Base-by-base conservation (phyloP, 2,888 invertebrate species). In the Nomada ferruginata region DNA sequence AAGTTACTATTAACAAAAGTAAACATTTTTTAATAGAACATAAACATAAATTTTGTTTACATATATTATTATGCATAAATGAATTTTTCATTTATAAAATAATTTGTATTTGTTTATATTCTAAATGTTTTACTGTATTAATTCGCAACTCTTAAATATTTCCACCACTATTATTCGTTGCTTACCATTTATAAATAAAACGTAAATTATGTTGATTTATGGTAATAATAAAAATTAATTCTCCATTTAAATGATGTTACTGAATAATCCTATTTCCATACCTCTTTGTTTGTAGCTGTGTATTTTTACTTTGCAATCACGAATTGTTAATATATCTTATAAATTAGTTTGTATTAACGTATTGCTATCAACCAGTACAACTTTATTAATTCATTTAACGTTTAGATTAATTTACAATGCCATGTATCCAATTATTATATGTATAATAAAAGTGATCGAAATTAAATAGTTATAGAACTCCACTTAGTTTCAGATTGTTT, bases 381-480 rank as follows among this genome's bases (percentile, higher is more conserved):
- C n/a, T 55, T 69, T 64, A 36, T 26, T 23, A 23, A 26, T 57
- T 26, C n/a, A 64, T 20, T 42, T 23, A 57, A 36, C 15, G 20
- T 66, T 57, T 63, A 50, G 64, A 64, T 61, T 44, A 64, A 69
- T 69, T 64, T 69, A 70, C 18, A 55, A 76, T 36, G 44, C 52
- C 50, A 36, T 65, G 23, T 20, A 50, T 50, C 15, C 29, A 47
- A 42, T 53, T 76, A 50, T 64, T 61, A 9, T n/a, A 18, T 15
- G 18, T n/a, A 18, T 29, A 57, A 70, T 60, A 72, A 20, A 66
- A 72, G 60, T 66, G 20, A 78, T 66, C 23, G 50, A 7, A 79
- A 50, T 57, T 13, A 66, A 36, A 23, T 65, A 15, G 26, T 66
- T 36, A 52, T 53, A 63, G 36, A 11, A 26, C 15, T 29, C 26